These are phyloP conservation scores for Pseudomyrmex concolor DNA, from an alignment of 1,140 invertebrate species.

Conservation along the genomic window DNA sequence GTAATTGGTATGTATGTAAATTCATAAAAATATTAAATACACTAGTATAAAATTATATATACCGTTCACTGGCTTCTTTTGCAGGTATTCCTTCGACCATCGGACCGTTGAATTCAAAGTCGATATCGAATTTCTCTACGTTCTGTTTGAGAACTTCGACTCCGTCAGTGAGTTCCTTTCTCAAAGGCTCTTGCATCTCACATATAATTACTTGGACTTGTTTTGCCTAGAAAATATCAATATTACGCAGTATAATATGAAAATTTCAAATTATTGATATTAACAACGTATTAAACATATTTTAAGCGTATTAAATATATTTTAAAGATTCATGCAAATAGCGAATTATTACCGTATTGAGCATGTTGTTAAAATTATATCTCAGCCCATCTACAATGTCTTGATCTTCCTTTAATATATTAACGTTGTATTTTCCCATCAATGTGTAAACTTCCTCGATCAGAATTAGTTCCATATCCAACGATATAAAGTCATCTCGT, in stretches of 20 bases:
- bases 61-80: constrained; percentile 93
- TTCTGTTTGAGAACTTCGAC: constrained; percentile 89
- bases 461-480: constrained; percentile 90
- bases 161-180: constrained; percentile 89
- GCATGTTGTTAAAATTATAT: constrained; percentile 91
- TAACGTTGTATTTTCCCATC: constrained; percentile 89
- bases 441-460: constrained; percentile 93
- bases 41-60: constrained; percentile 25
- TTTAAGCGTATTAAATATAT: too few relatives aligned
- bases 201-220: constrained; percentile 90
- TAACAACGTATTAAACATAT: too few relatives aligned
- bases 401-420: constrained; percentile 91
- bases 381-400: constrained; percentile 91
- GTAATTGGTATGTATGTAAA: not conserved
- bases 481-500: constrained; percentile 89
- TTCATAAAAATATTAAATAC: constrained; percentile 11
- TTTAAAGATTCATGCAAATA: not conserved
- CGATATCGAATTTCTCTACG: constrained; percentile 89
- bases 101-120: constrained; percentile 92
- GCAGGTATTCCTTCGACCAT: constrained; percentile 93
- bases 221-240: constrained; percentile 85
- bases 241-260: constrained; percentile 7
- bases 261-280: not conserved
- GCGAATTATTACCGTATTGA: constrained; percentile 86
- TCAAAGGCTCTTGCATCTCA: constrained; percentile 91